A percentile compares a stretch with the other conserved stretches of the same genome.
phyloP scores from a whole-genome alignment of 2,797 vertebrate species.

The Coendou prehensilis region DNA sequence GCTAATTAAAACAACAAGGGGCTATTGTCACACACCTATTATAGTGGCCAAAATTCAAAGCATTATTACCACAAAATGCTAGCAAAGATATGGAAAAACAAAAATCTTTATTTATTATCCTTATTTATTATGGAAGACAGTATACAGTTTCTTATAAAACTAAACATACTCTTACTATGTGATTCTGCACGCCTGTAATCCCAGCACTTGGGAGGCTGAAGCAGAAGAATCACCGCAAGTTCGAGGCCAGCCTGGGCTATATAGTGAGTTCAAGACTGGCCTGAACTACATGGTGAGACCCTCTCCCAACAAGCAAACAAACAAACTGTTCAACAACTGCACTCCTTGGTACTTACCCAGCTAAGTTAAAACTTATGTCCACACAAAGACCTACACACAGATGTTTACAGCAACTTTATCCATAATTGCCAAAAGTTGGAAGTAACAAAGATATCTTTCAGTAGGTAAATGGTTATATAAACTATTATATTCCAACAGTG shows the following conservation, averaged over 20 bases:
- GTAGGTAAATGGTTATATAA: background rate
- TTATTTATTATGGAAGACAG: background rate
- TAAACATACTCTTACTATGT: background rate
- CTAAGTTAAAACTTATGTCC: background rate
- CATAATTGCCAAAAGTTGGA: background rate
- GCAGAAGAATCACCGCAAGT: background rate
- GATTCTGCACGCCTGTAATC: background rate
- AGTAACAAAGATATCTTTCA: background rate
- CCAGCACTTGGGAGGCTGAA: background rate
- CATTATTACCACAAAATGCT: background rate
- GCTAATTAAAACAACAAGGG: background rate
- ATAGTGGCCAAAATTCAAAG: slow-evolving; percentile 4
- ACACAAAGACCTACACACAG: background rate
- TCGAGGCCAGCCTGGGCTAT: background rate
- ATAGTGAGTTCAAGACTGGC: background rate
- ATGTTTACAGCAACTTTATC: background rate
- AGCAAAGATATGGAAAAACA: background rate
- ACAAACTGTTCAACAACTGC: background rate
- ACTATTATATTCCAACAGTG: background rate
- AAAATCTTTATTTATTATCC: background rate
- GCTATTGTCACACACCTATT: background rate
- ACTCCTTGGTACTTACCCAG: background rate
- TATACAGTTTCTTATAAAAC: slow-evolving; percentile 13
- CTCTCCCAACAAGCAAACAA: background rate
- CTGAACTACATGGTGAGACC: background rate